Conservation (phyloP, 2,113 vertebrate species). For the Romanogobio albipinnatus region DNA sequence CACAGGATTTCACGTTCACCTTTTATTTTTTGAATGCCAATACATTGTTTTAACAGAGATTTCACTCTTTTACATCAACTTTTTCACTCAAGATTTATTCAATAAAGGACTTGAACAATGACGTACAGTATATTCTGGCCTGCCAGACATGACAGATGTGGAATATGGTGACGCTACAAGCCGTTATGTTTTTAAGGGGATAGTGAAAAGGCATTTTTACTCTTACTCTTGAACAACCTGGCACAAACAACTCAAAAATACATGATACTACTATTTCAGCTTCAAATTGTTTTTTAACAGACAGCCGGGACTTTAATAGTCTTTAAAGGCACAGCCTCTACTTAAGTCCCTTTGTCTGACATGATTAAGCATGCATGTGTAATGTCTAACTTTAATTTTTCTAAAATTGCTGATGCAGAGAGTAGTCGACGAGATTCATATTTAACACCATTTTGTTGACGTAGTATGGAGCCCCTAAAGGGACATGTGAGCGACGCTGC, state of each 20-base stretch:
- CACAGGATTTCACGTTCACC: constrained; percentile 48
- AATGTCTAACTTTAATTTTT: neutral
- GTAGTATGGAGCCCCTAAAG: too few species aligned
- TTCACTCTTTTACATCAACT: constrained; percentile 7
- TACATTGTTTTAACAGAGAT: constrained; percentile 51
- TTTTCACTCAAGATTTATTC: constrained; percentile 42
- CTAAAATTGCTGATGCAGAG: neutral
- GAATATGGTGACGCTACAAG: constrained; percentile 38
- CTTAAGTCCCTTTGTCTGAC: neutral
- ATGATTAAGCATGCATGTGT: neutral
- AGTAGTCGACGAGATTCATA: neutral
- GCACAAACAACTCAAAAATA: constrained; percentile 5
- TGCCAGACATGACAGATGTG: constrained; percentile 67
- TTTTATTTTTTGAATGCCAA: constrained; percentile 68
- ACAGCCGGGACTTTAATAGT: constrained; percentile 1
- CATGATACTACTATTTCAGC: neutral
- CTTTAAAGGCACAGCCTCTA: constrained; percentile 50
- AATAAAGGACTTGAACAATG: constrained; percentile 23
- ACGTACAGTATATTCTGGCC: constrained; percentile 68
- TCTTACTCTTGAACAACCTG: constrained; percentile 13
- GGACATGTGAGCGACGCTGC: too few species aligned
- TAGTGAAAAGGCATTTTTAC: constrained; percentile 16
- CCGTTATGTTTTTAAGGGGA: neutral
- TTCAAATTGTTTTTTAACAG: constrained; percentile 18
- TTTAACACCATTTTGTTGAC: neutral